phyloP scores from a whole-genome alignment of 2,113 vertebrate genomes.

The Dryoscopus gambensis region DNA sequence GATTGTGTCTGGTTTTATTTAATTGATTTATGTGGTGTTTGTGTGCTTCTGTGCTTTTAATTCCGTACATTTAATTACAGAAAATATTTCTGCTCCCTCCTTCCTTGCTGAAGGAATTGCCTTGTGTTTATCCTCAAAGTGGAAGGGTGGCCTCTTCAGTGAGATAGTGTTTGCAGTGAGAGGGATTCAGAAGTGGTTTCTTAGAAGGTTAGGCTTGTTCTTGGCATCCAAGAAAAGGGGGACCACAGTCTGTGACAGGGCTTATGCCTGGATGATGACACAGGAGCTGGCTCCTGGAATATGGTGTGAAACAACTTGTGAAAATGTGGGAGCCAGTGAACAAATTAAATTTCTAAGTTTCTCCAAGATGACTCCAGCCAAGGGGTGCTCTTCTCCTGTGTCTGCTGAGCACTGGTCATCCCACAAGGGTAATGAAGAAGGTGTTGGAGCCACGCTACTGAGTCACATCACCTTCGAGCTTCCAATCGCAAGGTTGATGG shows the following conservation, averaged over 20 bases:
- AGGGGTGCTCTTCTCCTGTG: neutral
- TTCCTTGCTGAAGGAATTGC: neutral
- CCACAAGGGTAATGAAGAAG: neutral
- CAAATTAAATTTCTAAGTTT: neutral
- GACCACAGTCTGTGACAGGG: neutral
- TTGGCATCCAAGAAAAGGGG: neutral
- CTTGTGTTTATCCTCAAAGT: neutral
- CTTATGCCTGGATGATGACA: rapidly evolving
- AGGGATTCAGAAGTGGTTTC: neutral
- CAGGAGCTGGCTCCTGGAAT: neutral
- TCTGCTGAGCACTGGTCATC: neutral
- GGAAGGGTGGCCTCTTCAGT: neutral
- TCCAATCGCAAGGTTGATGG: neutral
- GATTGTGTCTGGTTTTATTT: neutral
- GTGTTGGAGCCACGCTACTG: neutral
- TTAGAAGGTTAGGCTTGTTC: neutral
- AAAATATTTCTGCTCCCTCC: neutral
- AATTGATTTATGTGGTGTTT: neutral
- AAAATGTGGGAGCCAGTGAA: neutral
- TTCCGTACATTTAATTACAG: neutral
- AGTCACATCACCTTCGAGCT: neutral
- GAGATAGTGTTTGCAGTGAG: neutral
- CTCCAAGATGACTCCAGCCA: neutral
- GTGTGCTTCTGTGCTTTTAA: neutral
- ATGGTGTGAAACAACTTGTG: neutral